Evolutionary conservation across 2,888 invertebrate genomes (phyloP).

Genomic region (Aphrophora alni): DNA sequence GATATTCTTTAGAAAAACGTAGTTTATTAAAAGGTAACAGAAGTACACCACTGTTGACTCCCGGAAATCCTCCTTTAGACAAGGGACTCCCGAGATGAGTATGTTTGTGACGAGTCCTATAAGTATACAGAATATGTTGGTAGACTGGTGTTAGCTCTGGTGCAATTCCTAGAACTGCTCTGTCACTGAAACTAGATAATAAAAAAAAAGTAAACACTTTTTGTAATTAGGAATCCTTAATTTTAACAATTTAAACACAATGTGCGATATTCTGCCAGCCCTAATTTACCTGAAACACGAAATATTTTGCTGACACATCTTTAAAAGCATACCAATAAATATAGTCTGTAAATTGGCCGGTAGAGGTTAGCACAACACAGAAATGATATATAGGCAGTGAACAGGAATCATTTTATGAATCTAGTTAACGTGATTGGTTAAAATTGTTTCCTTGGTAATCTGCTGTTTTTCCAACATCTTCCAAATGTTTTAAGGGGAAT

Average conservation of each 20-base stretch:
- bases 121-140: conserved; percentile 70
- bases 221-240: conserved; percentile 12
- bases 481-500: too few relatives aligned
- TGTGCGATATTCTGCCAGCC: not conserved
- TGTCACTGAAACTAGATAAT: conserved; percentile 62
- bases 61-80: conserved; percentile 65
- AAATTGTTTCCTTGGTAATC: too few relatives aligned
- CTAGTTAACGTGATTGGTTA: too few relatives aligned
- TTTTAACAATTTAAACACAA: not conserved
- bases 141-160: conserved; percentile 82
- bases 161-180: conserved; percentile 73
- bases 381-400: too few relatives aligned
- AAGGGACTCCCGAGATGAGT: conserved; percentile 55
- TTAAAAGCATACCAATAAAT: conserved; percentile 3
- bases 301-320: too few relatives aligned
- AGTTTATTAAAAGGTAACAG: conserved; percentile 72
- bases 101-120: conserved; percentile 60
- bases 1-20: conserved; percentile 67
- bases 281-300: conserved; percentile 2
- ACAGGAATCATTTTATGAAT: too few relatives aligned
- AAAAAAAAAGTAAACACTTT: too few relatives aligned
- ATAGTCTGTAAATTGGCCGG: too few relatives aligned
- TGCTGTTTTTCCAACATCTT: too few relatives aligned
- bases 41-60: conserved; percentile 82
- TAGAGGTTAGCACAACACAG: too few relatives aligned